Conservation (phyloP, 64 coral and sea anemone species). For the Montipora cactus region DNA sequence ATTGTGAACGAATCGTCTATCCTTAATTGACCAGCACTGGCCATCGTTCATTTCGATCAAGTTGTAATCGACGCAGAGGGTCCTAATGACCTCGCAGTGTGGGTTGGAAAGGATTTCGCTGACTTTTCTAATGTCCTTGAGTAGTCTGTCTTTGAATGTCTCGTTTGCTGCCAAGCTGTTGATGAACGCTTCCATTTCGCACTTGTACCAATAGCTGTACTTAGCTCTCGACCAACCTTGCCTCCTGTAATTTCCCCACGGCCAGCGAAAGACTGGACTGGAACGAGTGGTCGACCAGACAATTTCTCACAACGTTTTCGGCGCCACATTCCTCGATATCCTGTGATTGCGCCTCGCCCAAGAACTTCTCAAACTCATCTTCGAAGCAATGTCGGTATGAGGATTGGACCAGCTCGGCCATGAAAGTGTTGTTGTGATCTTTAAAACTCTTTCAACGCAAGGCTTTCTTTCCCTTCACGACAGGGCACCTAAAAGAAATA, state of each 20-base stretch:
- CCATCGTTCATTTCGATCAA: slow-evolving; percentile 14
- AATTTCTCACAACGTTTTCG: not conserved
- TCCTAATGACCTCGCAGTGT: not conserved
- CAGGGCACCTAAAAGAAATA: not conserved
- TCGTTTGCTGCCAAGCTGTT: slow-evolving; percentile 6
- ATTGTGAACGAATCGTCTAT: not conserved
- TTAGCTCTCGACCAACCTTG: not conserved
- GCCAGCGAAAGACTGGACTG: not conserved
- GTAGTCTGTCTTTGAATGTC: not conserved
- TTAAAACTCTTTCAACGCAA: not conserved
- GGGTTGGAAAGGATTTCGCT: not conserved
- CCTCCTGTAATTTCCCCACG: not conserved
- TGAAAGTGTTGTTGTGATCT: not conserved
- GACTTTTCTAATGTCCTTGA: slow-evolving; percentile 25
- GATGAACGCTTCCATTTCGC: not conserved
- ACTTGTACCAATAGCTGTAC: too few relatives aligned
- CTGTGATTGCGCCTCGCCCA: too few relatives aligned
- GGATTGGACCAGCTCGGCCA: not conserved
- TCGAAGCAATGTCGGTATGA: not conserved
- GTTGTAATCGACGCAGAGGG: slow-evolving; percentile 8
- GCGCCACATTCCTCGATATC: not conserved
- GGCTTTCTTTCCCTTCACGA: not conserved
- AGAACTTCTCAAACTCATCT: not conserved
- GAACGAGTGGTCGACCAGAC: not conserved
- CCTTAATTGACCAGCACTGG: slow-evolving; percentile 9